Evolutionary conservation across 2,888 invertebrate species (phyloP), one percentile per base, ranked within the genome.

Genomic region (Tetranychus piercei): DNA sequence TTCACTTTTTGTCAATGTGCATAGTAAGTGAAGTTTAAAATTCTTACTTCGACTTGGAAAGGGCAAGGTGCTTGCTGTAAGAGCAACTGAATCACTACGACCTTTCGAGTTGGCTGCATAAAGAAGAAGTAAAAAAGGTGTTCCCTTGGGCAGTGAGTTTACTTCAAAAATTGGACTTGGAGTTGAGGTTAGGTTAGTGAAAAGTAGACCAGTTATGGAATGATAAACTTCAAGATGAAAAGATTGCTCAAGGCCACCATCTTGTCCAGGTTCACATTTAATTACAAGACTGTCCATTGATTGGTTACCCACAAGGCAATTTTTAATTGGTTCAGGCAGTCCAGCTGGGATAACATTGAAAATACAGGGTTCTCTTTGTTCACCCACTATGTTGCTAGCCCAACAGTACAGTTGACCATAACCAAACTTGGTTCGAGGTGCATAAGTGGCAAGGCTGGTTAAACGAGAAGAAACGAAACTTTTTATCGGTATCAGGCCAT

Each of bases 341-440:
- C 92, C 93, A 81, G 92, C 93, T 73, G 92, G 90, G 79, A 93
- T 92, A 78, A 94, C 91, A 81, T 92, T 92, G 83, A 90, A 93
- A 75, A 92, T 90, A 81, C 93, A 93, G 0, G 93, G 93, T 77
- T 90, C 87, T 77, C 88, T 85, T 83, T 93, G 93, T 80, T 87
- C 87, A n/a, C 93, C 92, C 76, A 92, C 90, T 79, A 87, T 86
- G 81, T 93, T 93, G 67, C 43, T 76, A 0, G 91, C 92, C 86
- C 90, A 89, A 83, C 93, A 94, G 72, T 92, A 86, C 45, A 93
- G 84, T 0, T 92, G 91, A 0, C 93, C 93, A 80, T 93, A 94
- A 84, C 93, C 93, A 82, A 92, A 86, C 83, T 93, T 92, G 0
- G 90, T 91, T 82, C 89, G 88, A 22, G 93, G 93, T 1, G 91